phyloP scores from a whole-genome alignment of 1,140 invertebrate genomes.

The Papilio polyxenes region DNA sequence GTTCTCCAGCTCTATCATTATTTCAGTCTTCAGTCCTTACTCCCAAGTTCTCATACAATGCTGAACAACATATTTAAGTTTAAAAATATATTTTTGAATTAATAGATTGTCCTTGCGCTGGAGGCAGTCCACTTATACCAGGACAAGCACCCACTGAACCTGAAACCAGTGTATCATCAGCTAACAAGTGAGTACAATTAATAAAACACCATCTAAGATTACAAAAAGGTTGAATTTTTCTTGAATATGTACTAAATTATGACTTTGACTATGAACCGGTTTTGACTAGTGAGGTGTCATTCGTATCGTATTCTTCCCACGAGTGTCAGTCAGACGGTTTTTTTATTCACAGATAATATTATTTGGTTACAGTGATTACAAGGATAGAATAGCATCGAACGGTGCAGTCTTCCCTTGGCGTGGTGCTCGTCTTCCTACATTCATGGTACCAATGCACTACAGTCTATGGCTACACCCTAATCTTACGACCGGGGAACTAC shows the following conservation, averaged over 20 bases:
- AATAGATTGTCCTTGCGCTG: slow-evolving; percentile 66
- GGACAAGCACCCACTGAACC: slow-evolving; percentile 61
- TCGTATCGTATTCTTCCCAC: too few species aligned
- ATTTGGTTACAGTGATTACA: slow-evolving; percentile 44
- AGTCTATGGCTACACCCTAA: slow-evolving; percentile 96
- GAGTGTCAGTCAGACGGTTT: too few species aligned
- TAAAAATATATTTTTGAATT: slow-evolving; percentile 27
- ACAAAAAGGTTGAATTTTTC: too few species aligned
- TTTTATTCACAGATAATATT: neutral
- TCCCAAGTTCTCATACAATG: too few species aligned
- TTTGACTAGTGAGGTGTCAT: too few species aligned
- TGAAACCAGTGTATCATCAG: slow-evolving; percentile 55
- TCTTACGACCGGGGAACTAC: slow-evolving; percentile 92
- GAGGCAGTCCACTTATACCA: slow-evolving; percentile 54
- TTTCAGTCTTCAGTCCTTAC: too few species aligned
- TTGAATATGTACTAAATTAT: too few species aligned
- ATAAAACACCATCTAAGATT: neutral
- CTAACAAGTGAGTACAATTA: slow-evolving; percentile 61
- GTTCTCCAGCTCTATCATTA: too few species aligned
- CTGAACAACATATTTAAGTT: too few species aligned
- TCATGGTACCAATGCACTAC: slow-evolving; percentile 91
- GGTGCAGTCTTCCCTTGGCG: slow-evolving; percentile 95
- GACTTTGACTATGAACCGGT: too few species aligned
- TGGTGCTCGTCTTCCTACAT: slow-evolving; percentile 87
- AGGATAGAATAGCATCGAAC: slow-evolving; percentile 87